These are phyloP conservation scores for Lamprologus speciosus DNA, from an alignment of 2,113 vertebrate species.

Conservation along the genomic window DNA sequence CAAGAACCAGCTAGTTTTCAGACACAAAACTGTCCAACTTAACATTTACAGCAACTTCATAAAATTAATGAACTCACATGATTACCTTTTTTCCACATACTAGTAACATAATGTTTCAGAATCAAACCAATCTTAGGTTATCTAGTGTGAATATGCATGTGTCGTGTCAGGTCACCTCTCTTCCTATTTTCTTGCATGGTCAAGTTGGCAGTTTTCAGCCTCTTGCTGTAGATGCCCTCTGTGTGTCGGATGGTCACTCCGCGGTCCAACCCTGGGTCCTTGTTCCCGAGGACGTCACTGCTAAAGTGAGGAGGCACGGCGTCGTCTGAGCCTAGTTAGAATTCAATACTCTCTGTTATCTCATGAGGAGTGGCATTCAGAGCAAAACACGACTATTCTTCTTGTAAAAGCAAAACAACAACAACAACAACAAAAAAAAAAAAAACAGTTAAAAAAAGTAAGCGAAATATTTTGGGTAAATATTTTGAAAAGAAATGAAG, in stretches of 20 bases:
- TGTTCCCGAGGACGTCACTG: conserved; percentile 47
- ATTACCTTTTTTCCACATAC: neutral
- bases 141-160: accelerated
- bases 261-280: conserved; percentile 17
- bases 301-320: conserved; percentile 71
- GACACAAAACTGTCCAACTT: neutral
- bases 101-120: neutral
- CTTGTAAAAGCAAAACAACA: neutral
- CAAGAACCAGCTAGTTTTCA: neutral
- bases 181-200: neutral
- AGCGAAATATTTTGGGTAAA: neutral
- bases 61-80: neutral
- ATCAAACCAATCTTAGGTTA: neutral
- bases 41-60: neutral
- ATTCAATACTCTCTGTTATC: neutral
- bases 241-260: conserved; percentile 50
- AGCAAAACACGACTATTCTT: neutral
- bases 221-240: conserved; percentile 75
- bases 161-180: conserved; percentile 17
- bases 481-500: neutral
- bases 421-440: neutral
- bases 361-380: neutral
- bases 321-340: conserved; percentile 76
- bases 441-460: neutral
- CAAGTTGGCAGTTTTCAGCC: neutral